These are phyloP conservation scores for Ischnus inquisitorius DNA, from an alignment of 2,888 invertebrate species.

Conservation along the genomic window DNA sequence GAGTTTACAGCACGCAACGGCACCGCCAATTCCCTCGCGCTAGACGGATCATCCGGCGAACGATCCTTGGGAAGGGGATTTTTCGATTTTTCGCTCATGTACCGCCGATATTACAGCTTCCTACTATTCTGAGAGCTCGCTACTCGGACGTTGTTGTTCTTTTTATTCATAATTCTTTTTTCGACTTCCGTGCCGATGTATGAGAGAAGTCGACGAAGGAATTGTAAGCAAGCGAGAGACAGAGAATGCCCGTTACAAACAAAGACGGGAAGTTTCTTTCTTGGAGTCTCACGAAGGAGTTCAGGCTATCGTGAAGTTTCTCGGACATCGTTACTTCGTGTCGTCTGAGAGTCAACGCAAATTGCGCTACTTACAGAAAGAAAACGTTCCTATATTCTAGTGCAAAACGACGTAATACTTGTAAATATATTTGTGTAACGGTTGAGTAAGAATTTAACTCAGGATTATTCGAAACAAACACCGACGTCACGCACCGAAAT, in stretches of 20 bases:
- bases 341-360: not conserved
- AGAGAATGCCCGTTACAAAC: not conserved
- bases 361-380: not conserved
- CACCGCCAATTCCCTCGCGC: conserved; percentile 53
- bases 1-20: conserved; percentile 38
- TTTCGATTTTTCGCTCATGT: conserved; percentile 79
- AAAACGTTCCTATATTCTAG: not conserved
- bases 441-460: not conserved
- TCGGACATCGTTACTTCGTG: not conserved
- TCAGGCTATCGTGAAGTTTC: not conserved
- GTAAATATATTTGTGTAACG: not conserved
- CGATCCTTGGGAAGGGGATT: conserved; percentile 77
- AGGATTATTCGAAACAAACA: not conserved
- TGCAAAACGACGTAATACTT: not conserved
- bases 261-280: not conserved
- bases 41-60: conserved; percentile 54
- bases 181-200: not conserved
- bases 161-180: not conserved
- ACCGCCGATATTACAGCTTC: conserved; percentile 83
- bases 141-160: not conserved
- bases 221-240: not conserved
- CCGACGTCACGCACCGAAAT: not conserved
- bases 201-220: not conserved
- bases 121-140: conserved; percentile 77
- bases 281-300: not conserved